Evolutionary conservation across 1,140 invertebrate genomes (phyloP), one percentile per base, ranked within the genome.

Genomic region (Aricia agestis): DNA sequence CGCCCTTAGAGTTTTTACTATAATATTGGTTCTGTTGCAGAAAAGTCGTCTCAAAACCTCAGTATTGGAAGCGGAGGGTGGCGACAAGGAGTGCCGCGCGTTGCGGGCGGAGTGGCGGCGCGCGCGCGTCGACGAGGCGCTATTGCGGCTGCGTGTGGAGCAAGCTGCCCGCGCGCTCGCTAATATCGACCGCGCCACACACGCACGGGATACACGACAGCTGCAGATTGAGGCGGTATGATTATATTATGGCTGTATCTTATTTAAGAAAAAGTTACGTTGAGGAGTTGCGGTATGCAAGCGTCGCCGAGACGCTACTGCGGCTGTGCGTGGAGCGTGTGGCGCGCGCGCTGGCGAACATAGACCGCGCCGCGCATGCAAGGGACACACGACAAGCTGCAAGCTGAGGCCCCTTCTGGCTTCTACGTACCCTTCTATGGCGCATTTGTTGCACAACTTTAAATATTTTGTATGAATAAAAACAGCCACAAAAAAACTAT

Each of bases 61-160:
- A n/a, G 80, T 85, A 79, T 67, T 89, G 74, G 94, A 77, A 91
- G 93, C 78, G 92, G 92, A 72, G 83, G 94, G 82, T 91, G 94
- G 87, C 81, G 93, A 84, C 36, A 94, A 72, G 69, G 86, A 85
- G 89, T 83, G 83, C 73, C 72, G 19, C 74, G 82, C 15, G 84
- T 87, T 73, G 69, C 85, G 69, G 72, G 82, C 36, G 85, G 86
- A 59, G 65, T 90, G 85, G 67, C 93, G 95, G 18, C 92, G 93
- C 65, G 84, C 85, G 74, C 93, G 94, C 69, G 94, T 95, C 1
- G 93, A 95, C 42, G 93, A 95, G 74, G 95, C 94, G 78, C 90
- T 95, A 36, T 73, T 95, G 72, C 82, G 93, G 67, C 86, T 95
- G 32, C 90, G 92, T 52, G 91, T 94, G 0, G 92, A 90, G 36